Evolutionary conservation across 2,113 vertebrate genomes (phyloP).

Genomic region (Halcyon malimbica): DNA sequence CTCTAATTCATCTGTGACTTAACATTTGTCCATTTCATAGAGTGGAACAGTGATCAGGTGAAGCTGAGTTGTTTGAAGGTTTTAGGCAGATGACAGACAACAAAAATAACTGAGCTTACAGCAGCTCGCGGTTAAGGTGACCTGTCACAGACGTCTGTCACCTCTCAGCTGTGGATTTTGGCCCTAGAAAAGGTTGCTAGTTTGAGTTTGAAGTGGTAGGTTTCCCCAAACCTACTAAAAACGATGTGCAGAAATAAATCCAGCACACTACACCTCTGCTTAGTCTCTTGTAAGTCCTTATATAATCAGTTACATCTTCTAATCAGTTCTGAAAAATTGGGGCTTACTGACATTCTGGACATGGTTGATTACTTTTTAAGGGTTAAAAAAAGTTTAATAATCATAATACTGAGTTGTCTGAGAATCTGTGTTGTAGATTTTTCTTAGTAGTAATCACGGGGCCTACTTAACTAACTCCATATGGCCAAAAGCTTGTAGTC

Average conservation of each 20-base stretch:
- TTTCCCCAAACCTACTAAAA: not conserved
- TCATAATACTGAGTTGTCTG: not conserved
- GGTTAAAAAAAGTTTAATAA: not conserved
- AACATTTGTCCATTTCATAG: not conserved
- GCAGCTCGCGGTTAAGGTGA: not conserved
- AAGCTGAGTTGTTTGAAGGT: not conserved
- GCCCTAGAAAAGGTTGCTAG: not conserved
- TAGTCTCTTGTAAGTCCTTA: not conserved
- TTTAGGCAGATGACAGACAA: not conserved
- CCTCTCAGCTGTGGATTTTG: not conserved
- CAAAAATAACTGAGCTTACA: not conserved
- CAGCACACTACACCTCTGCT: not conserved
- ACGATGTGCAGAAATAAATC: not conserved
- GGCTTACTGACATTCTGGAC: not conserved
- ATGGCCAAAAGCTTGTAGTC: slow-evolving; percentile 44
- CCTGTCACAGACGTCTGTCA: not conserved
- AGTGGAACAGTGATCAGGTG: not conserved
- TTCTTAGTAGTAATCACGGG: slow-evolving; percentile 10
- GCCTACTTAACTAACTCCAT: slow-evolving; percentile 56
- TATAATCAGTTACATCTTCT: not conserved
- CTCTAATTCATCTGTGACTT: not conserved
- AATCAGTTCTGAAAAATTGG: not conserved
- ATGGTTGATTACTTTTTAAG: not conserved
- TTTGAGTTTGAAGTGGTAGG: not conserved
- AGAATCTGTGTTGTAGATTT: slow-evolving; percentile 10